phyloP scores from a whole-genome alignment of 2,888 invertebrate genomes.

The Lepetodrilus schrolli region DNA sequence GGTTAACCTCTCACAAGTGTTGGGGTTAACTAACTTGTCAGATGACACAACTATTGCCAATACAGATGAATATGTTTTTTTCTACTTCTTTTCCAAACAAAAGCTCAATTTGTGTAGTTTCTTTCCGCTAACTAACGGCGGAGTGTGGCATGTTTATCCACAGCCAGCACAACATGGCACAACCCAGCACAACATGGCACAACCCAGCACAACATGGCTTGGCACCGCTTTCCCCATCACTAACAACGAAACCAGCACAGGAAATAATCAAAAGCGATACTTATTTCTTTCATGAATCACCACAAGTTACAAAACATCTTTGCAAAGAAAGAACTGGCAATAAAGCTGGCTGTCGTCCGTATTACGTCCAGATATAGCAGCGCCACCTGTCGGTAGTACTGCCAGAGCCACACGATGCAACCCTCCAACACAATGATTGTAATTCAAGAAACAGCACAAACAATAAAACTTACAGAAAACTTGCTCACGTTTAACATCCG shows the following conservation, averaged over 20 bases:
- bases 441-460: conserved; percentile 6
- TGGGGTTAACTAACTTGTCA: too few relatives aligned
- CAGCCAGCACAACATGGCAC: conserved; percentile 2
- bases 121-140: too few relatives aligned
- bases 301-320: conserved; percentile 13
- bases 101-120: too few relatives aligned
- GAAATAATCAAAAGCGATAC: conserved; percentile 7
- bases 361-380: neutral
- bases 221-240: neutral
- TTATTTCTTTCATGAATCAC: neutral
- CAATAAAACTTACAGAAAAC: neutral
- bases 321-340: neutral
- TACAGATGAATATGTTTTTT: too few relatives aligned
- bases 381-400: conserved; percentile 2
- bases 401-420: neutral
- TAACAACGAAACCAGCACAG: neutral
- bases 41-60: too few relatives aligned
- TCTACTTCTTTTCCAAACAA: too few relatives aligned
- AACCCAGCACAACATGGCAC: too few relatives aligned
- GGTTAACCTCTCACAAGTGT: too few relatives aligned
- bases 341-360: neutral
- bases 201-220: too few relatives aligned
- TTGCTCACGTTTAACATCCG: too few relatives aligned
- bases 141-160: conserved; percentile 21
- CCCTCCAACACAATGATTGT: conserved; percentile 6